phyloP scores from a whole-genome alignment of 2,113 vertebrate genomes.

The Hippocampus abdominalis region DNA sequence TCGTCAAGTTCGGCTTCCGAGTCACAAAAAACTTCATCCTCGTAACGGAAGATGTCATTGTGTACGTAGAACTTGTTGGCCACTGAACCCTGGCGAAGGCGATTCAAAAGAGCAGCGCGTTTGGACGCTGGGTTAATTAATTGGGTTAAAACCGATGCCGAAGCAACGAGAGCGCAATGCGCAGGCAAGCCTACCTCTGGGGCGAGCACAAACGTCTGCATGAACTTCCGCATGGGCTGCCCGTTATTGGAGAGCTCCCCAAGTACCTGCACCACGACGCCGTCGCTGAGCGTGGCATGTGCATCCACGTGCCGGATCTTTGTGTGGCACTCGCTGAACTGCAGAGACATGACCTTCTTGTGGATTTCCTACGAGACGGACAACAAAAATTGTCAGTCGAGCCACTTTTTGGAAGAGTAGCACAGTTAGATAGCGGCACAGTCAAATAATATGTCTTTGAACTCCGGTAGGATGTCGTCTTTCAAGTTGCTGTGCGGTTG shows the following conservation, averaged over 20 bases:
- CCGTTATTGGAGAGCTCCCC: conserved; percentile 95
- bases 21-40: conserved; percentile 97
- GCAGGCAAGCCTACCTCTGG: conserved; percentile 78
- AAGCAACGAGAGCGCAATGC: not conserved
- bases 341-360: conserved; percentile 97
- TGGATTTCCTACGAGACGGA: conserved; percentile 85
- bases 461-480: too few relatives aligned
- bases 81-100: conserved; percentile 83
- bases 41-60: conserved; percentile 98
- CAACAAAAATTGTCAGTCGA: not conserved
- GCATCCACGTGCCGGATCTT: conserved; percentile 98
- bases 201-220: conserved; percentile 98
- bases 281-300: conserved; percentile 91
- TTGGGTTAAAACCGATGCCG: not conserved
- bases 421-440: too few relatives aligned
- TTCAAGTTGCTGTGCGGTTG: too few relatives aligned
- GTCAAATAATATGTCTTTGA: too few relatives aligned
- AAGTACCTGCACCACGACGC: conserved; percentile 96
- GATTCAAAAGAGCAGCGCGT: not conserved
- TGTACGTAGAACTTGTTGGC: conserved; percentile 99
- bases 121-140: not conserved
- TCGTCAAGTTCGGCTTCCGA: conserved; percentile 97
- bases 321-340: conserved; percentile 97
- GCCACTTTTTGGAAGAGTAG: not conserved
- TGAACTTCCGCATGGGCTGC: conserved; percentile 96